Conservation (phyloP, 2,888 invertebrate genomes). For the Troides helena region DNA sequence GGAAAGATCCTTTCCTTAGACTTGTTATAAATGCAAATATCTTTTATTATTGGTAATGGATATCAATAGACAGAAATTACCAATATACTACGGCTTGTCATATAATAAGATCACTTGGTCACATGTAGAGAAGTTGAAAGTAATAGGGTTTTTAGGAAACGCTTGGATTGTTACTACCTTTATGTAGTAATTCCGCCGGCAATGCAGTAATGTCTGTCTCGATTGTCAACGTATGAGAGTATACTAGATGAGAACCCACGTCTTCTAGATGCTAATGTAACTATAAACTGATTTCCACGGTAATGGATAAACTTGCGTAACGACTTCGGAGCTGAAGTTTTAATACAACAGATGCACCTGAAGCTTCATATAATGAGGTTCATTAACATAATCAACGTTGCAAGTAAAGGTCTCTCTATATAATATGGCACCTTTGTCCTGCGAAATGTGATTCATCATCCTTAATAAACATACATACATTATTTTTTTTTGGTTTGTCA, state of each 20-base stretch:
- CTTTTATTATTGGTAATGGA: no score
- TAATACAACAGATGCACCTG: slow-evolving; percentile 4
- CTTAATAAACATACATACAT: no score
- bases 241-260: no score
- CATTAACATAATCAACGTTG: slow-evolving; percentile 4
- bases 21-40: no score
- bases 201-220: not conserved
- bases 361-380: slow-evolving; percentile 16
- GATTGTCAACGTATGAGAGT: not conserved
- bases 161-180: not conserved
- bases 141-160: not conserved
- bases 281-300: slow-evolving; percentile 4
- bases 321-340: not conserved
- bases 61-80: no score
- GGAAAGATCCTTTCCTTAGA: no score
- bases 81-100: not conserved
- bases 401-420: not conserved
- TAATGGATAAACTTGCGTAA: slow-evolving; percentile 5
- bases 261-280: not conserved
- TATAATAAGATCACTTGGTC: not conserved
- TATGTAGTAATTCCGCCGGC: not conserved
- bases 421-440: no score
- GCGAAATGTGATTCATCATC: no score
- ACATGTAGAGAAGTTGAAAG: not conserved
- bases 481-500: no score